Conservation (phyloP, 1,140 invertebrate genomes). For the Formica exsecta region DNA sequence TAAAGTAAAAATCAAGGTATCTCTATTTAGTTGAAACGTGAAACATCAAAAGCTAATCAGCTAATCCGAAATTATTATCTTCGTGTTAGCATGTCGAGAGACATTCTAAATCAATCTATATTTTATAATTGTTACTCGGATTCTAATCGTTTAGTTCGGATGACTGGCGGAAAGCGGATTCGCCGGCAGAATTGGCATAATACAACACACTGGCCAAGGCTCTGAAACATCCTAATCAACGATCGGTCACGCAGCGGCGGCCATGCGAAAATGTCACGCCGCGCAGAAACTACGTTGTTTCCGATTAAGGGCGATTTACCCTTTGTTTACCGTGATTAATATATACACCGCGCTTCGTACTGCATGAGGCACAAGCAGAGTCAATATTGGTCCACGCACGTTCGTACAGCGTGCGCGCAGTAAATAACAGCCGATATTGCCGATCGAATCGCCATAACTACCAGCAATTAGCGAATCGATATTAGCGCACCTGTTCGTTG, state of each 20-base stretch:
- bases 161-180: neutral
- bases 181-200: neutral
- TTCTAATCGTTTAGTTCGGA: neutral
- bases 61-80: too few relatives aligned
- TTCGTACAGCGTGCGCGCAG: constrained; percentile 25
- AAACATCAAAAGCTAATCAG: too few relatives aligned
- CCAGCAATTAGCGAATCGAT: constrained; percentile 74
- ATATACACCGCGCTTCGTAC: constrained; percentile 47
- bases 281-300: constrained; percentile 57
- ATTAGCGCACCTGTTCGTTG: constrained; percentile 64
- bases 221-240: constrained; percentile 34
- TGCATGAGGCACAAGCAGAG: constrained; percentile 29
- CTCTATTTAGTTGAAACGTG: too few relatives aligned
- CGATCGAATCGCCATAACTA: constrained; percentile 65
- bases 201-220: neutral
- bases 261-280: constrained; percentile 59
- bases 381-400: constrained; percentile 60
- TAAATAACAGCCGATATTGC: constrained; percentile 62
- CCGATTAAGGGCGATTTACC: constrained; percentile 67
- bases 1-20: too few relatives aligned
- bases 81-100: too few relatives aligned
- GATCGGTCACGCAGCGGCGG: constrained; percentile 34
- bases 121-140: too few relatives aligned
- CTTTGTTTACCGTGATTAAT: constrained; percentile 70
- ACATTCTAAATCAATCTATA: too few relatives aligned